These are phyloP conservation scores for Grallaria varia DNA, from an alignment of 2,113 vertebrate genomes.

Conservation along the genomic window DNA sequence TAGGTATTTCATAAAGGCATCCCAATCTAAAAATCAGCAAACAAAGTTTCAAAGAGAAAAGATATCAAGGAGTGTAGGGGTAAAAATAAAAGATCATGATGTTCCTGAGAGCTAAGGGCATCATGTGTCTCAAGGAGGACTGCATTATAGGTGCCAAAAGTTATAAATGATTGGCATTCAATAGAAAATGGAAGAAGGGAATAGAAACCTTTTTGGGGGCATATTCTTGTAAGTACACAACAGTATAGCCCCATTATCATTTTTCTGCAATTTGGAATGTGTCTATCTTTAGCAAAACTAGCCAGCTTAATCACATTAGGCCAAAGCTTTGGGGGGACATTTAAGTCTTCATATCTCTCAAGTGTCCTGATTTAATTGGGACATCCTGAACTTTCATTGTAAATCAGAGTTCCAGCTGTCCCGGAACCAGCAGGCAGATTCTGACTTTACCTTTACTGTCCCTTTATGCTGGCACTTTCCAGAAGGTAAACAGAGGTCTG, in stretches of 20 bases:
- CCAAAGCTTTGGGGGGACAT: neutral
- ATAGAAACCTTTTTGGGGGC: neutral
- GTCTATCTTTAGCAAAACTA: neutral
- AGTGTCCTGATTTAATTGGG: conserved; percentile 20
- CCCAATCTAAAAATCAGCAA: neutral
- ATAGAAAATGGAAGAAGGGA: neutral
- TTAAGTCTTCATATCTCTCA: neutral
- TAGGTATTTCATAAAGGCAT: neutral
- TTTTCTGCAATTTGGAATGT: conserved; percentile 13
- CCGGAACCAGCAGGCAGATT: neutral
- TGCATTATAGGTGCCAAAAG: neutral
- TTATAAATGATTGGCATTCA: conserved; percentile 30
- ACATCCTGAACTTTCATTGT: conserved; percentile 17
- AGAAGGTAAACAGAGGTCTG: conserved; percentile 14
- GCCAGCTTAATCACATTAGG: conserved; percentile 14
- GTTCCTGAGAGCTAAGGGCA: conserved; percentile 23
- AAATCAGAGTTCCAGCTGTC: conserved; percentile 15
- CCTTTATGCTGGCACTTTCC: neutral
- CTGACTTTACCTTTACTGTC: neutral
- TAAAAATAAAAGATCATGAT: conserved; percentile 3
- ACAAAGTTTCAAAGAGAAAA: neutral
- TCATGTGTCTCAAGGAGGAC: conserved; percentile 2
- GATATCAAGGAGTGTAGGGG: neutral
- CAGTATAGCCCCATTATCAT: neutral
- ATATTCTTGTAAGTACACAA: neutral